phyloP scores from a whole-genome alignment of 2,113 vertebrate genomes.

The Psittacus erithacus region DNA sequence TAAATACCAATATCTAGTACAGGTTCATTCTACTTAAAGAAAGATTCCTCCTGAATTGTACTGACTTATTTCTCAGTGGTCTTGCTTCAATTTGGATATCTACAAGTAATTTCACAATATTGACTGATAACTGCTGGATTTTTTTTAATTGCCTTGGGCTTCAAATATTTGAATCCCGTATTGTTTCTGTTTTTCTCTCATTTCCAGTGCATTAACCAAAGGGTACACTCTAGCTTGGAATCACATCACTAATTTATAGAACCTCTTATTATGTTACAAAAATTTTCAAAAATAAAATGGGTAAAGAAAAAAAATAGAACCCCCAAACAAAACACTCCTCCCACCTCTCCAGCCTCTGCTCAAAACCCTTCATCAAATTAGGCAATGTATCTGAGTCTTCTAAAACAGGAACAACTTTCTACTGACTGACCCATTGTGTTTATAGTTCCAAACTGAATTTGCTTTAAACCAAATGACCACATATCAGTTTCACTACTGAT shows the following conservation, averaged over 20 bases:
- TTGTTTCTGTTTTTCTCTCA: background rate
- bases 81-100: background rate
- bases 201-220: background rate
- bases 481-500: background rate
- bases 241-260: background rate
- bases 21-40: background rate
- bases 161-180: background rate
- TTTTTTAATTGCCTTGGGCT: background rate
- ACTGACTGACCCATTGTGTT: background rate
- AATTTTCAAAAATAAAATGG: background rate
- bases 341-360: background rate
- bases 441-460: background rate
- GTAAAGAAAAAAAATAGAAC: background rate
- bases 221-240: background rate
- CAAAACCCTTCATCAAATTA: background rate
- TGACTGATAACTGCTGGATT: background rate
- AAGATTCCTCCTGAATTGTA: background rate
- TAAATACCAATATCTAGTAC: background rate
- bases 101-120: background rate
- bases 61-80: background rate
- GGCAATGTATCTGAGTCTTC: fast-evolving
- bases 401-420: background rate
- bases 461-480: background rate
- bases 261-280: background rate
- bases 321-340: background rate